A percentile compares a stretch with the other conserved stretches of the same genome.
Evolutionary conservation across 2,888 invertebrate genomes (phyloP).

Genomic region (Chouioia cunea): DNA sequence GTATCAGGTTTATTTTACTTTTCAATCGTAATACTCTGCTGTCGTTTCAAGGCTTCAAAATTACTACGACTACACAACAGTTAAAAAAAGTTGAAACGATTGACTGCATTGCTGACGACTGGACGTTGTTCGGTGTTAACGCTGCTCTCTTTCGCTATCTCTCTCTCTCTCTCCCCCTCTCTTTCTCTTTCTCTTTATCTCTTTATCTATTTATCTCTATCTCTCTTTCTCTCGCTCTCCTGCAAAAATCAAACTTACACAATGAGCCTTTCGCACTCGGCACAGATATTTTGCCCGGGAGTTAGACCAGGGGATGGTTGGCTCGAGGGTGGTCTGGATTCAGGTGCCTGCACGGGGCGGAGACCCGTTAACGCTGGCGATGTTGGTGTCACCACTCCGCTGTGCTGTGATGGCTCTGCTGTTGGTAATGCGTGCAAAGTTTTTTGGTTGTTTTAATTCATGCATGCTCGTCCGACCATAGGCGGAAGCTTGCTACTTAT

Average conservation of each 20-base stretch:
- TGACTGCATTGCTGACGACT: not conserved
- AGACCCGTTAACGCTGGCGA: constrained; percentile 71
- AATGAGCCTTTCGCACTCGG: constrained; percentile 96
- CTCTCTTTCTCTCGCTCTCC: not conserved
- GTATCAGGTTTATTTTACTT: too few species aligned
- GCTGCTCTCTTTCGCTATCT: too few species aligned
- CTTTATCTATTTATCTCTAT: too few species aligned
- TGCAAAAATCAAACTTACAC: constrained; percentile 82
- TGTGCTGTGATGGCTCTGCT: constrained; percentile 66
- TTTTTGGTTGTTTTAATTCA: not conserved
- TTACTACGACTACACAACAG: too few species aligned
- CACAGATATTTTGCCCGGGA: constrained; percentile 93
- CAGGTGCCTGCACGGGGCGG: constrained; percentile 83
- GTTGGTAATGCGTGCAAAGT: constrained; percentile 44
- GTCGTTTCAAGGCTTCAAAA: too few species aligned
- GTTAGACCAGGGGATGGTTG: constrained; percentile 70
- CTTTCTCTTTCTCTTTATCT: too few species aligned
- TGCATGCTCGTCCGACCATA: too few species aligned
- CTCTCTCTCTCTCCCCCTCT: too few species aligned
- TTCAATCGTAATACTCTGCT: too few species aligned
- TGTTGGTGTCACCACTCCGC: constrained; percentile 69
- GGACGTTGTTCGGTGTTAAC: not conserved
- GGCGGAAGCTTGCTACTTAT: too few species aligned
- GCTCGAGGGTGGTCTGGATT: constrained; percentile 64
- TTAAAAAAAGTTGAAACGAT: too few species aligned